Evolutionary conservation across 2,888 invertebrate species (phyloP), one percentile per base, ranked within the genome.

Genomic region (Agonopterix subpropinquella): DNA sequence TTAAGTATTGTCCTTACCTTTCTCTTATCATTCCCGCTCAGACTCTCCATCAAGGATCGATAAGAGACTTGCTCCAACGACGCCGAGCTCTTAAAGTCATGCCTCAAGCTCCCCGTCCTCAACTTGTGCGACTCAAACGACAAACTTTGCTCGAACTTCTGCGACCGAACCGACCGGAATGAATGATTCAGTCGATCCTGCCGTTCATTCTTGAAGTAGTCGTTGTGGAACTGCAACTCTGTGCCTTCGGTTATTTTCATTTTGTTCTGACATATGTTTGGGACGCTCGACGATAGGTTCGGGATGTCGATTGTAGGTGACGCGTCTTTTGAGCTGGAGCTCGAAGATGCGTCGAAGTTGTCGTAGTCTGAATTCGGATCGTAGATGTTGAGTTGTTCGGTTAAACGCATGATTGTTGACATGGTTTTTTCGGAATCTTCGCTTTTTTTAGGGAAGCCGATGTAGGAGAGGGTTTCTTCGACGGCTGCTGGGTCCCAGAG

Each of bases 401-500:
- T 94, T 15, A 95, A 92, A 37, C 93, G 91, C 64, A 93, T 91
- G 73, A 95, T 93, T 0, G 94, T 93, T 0, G 94, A 92, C 61
- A 94, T 81, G 0, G 91, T 89, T 80, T 92, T 82, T 41, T 41
- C 18, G 44, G 13, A 42, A 9, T 39, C 39, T n/a, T 39, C 10
- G 39, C n/a, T 39, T 70, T 47, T 67, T 73, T 92, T 94, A 64
- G 95, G 92, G 73, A 94, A 93, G 62, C 96, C 96, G 44, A 97
- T 92, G 64, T 94, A 95, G 8, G 92, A 92, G 43, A 97, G 89
- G 0, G 96, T 95, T 70, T 97, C 96, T 70, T 97, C 96, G 0
- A 97, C 94, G 39, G 96, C 84, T 8, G 92, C 92, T 0, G 95
- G 94, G 71, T 97, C 96, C 95, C 97, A 97, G 2, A 97, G 90